Evolutionary conservation across 1,140 invertebrate species (phyloP).

Genomic region (Bombus waltoni): DNA sequence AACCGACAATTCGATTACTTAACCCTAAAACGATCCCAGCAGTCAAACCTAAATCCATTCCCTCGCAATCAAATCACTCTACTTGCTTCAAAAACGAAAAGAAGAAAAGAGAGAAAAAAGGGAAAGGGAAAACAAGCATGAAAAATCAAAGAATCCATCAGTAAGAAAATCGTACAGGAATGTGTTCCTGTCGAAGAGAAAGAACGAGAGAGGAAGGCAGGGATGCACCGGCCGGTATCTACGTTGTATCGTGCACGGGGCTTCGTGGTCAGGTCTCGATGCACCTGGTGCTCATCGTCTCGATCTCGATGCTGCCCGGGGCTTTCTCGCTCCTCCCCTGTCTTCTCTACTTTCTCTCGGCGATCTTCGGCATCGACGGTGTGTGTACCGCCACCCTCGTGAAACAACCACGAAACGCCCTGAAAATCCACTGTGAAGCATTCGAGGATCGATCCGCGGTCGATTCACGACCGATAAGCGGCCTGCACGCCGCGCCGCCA

Average conservation of each 20-base stretch:
- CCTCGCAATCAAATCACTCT: too few species aligned
- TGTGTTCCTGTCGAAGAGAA: background rate
- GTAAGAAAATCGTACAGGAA: background rate
- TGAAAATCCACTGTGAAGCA: conserved; percentile 64
- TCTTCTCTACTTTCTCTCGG: background rate
- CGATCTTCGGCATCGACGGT: conserved; percentile 14
- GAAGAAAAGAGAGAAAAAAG: fast-evolving
- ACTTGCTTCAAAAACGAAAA: background rate
- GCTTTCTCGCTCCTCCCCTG: conserved; percentile 44
- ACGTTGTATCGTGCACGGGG: conserved; percentile 67
- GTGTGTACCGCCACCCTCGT: background rate
- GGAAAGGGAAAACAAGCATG: background rate
- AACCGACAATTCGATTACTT: too few species aligned
- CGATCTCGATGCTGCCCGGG: conserved; percentile 72
- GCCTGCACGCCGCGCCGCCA: background rate
- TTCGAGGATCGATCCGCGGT: conserved; percentile 45
- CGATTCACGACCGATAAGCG: conserved; percentile 25
- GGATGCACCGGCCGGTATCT: conserved; percentile 69
- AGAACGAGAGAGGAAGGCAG: conserved; percentile 21
- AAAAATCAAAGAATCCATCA: background rate
- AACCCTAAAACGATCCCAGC: too few species aligned
- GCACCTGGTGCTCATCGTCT: conserved; percentile 79
- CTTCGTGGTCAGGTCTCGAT: conserved; percentile 63
- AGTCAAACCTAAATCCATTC: too few species aligned
- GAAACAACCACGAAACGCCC: conserved; percentile 55